A percentile compares a stretch with the other conserved stretches of the same genome.
phyloP scores from a whole-genome alignment of 92 coral and sea anemone species.

The Meandrina meandrites region DNA sequence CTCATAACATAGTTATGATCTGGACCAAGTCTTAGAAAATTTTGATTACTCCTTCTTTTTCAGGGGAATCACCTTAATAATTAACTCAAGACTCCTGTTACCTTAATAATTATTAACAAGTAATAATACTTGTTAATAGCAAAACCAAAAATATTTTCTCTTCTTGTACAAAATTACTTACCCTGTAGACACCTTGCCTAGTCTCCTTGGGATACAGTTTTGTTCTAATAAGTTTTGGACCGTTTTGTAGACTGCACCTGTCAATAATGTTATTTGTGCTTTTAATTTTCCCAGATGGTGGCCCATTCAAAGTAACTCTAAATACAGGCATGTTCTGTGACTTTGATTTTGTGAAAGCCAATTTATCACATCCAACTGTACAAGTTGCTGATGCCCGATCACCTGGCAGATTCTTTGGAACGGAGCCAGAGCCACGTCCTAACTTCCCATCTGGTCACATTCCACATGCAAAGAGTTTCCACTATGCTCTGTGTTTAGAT shows the following conservation, averaged over 20 bases:
- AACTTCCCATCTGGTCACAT: conserved; percentile 89
- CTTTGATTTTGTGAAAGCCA: conserved; percentile 74
- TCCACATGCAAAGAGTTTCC: conserved; percentile 71
- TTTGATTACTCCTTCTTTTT: no score
- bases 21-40: no score
- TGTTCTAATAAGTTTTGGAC: no score
- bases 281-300: conserved; percentile 34
- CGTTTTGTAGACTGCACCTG: no score
- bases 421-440: conserved; percentile 82
- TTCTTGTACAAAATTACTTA: no score
- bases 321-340: conserved; percentile 73
- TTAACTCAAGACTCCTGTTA: no score
- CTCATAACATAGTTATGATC: no score
- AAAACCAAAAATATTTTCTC: no score
- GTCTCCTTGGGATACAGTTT: no score
- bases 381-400: conserved; percentile 86
- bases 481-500: conserved; percentile 74
- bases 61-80: no score
- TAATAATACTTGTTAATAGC: no score
- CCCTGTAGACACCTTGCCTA: background rate
- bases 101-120: no score
- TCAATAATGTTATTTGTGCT: background rate
- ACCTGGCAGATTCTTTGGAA: conserved; percentile 75
- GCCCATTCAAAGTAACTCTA: conserved; percentile 75
- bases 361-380: conserved; percentile 48